Conservation (phyloP, 1,140 invertebrate genomes). For the Drosophila suzukii region DNA sequence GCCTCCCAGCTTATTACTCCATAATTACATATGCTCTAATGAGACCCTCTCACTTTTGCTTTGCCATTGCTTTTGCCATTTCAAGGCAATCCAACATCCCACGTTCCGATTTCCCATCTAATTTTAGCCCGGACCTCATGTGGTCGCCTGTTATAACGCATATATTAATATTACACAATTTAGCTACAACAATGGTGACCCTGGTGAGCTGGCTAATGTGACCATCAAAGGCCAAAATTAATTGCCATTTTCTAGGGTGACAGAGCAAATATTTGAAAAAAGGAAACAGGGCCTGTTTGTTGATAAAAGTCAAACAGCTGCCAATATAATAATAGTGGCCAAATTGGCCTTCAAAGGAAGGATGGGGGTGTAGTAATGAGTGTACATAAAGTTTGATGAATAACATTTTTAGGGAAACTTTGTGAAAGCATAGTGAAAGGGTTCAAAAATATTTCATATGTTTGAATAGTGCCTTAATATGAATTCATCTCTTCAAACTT, state of each 20-base stretch:
- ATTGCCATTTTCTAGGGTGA: conserved; percentile 61
- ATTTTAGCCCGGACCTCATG: conserved; percentile 66
- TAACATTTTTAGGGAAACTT: not conserved
- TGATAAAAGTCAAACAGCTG: conserved; percentile 41
- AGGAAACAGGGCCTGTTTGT: conserved; percentile 31
- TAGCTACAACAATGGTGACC: conserved; percentile 48
- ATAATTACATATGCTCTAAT: conserved; percentile 57
- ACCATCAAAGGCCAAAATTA: conserved; percentile 71
- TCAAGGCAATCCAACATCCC: conserved; percentile 7
- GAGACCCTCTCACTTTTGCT: conserved; percentile 10
- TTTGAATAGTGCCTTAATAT: not conserved
- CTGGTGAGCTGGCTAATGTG: conserved; percentile 48
- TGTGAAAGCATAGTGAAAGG: not conserved
- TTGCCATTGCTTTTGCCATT: not conserved
- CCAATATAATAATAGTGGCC: conserved; percentile 21
- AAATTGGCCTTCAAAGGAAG: conserved; percentile 9
- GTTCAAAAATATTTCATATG: not conserved
- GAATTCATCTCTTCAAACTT: not conserved
- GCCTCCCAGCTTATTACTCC: conserved; percentile 30
- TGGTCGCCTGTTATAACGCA: conserved; percentile 22
- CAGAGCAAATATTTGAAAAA: conserved; percentile 44
- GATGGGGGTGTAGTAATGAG: not conserved
- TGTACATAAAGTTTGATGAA: not conserved
- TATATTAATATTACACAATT: conserved; percentile 45
- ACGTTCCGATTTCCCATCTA: conserved; percentile 39